Evolutionary conservation across 2,113 vertebrate genomes (phyloP), one percentile per base, ranked within the genome.

Genomic region (Scopus umbretta): DNA sequence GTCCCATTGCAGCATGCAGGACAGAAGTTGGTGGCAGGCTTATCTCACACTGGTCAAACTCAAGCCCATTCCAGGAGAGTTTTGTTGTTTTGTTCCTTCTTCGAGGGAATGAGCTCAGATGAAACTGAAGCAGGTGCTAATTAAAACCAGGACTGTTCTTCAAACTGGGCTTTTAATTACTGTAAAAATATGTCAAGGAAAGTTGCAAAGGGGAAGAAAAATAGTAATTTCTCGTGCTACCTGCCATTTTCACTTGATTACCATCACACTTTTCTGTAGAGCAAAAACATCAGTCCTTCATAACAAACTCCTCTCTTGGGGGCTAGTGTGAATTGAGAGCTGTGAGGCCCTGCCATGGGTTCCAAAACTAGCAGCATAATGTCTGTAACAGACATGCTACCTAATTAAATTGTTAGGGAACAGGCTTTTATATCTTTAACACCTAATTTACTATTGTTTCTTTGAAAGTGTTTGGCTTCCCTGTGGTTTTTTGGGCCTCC

Each of bases 381-480:
- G 97, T 97, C 88, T 97, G 96, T 97, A 98, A 95, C 98, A 98
- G 98, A 98, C 97, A 96, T 94, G 67, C 97, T 95, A 93, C 97
- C 96, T 98, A 98, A 98, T 98, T 98, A 97, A 97, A 93, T 93
- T 97, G 96, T 96, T 97, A 97, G 95, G 94, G 94, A 97, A 95
- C 96, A 96, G 96, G 97, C 92, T 96, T 98, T 98, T 97, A 97
- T 97, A 98, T 98, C 97, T 98, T 98, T 97, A 97, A 97, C 98
- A 98, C 97, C 97, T 98, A 97, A 98, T 98, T 98, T 98, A 97
- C 97, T 96, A 98, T 97, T 98, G 97, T 98, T 98, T 97, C 97
- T 97, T 96, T 98, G 98, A 97, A 97, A 98, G 97, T 94, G 96
- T 96, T 97, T 75, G 58, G 96, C 97, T 97, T 97, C 97, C 97